Conservation (phyloP, 2,888 invertebrate species). For the Athalia circularis region DNA sequence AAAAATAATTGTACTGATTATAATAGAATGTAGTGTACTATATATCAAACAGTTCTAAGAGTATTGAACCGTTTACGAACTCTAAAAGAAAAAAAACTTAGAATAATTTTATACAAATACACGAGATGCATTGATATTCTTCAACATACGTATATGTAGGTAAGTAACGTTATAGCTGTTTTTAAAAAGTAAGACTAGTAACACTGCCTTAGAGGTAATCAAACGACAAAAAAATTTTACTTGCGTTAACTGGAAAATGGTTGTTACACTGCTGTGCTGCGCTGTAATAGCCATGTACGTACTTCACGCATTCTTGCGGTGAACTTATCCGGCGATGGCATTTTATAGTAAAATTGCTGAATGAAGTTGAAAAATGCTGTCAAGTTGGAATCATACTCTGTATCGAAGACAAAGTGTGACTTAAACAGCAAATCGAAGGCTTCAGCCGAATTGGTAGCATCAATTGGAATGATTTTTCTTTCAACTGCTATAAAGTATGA, state of each 20-base stretch:
- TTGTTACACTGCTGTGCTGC: constrained; percentile 1
- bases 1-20: neutral
- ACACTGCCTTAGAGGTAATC: too few relatives aligned
- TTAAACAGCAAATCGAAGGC: constrained; percentile 53
- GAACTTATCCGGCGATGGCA: constrained; percentile 36
- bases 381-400: constrained; percentile 43
- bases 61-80: neutral
- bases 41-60: neutral
- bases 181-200: too few relatives aligned
- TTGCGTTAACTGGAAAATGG: neutral
- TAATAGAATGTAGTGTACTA: neutral
- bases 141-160: too few relatives aligned
- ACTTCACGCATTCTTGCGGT: constrained; percentile 52
- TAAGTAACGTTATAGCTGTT: too few relatives aligned
- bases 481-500: constrained; percentile 39
- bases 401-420: constrained; percentile 49
- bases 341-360: constrained; percentile 49
- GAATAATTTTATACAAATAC: neutral
- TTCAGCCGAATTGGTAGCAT: constrained; percentile 32
- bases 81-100: neutral
- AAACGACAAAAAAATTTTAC: neutral
- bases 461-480: constrained; percentile 48
- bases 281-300: constrained; percentile 48
- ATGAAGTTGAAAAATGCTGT: constrained; percentile 49
- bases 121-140: constrained; percentile 1